A percentile compares a stretch with the other conserved stretches of the same genome.
Conservation (phyloP, 2,113 vertebrate species). For the Aspidoscelis tigris region DNA sequence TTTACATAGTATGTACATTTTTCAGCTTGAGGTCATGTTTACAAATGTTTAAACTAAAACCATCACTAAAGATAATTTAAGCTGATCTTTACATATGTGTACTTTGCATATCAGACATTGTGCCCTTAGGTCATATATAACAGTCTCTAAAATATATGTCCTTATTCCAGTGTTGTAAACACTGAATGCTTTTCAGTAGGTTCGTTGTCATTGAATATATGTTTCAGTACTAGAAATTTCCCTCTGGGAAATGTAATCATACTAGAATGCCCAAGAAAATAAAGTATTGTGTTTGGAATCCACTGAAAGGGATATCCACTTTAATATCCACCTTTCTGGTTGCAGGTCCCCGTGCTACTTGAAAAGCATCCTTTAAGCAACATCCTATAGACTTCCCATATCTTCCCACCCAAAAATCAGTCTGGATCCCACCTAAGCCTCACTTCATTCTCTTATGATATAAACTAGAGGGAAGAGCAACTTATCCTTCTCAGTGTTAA, state of each 20-base stretch:
- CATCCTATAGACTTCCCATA: not conserved
- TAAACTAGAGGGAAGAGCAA: not conserved
- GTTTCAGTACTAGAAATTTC: fast-evolving
- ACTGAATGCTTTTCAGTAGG: not conserved
- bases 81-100: not conserved
- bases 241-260: fast-evolving
- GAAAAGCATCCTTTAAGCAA: not conserved
- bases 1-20: not conserved
- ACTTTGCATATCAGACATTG: not conserved
- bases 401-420: no score
- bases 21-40: not conserved
- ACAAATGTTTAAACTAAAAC: not conserved
- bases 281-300: not conserved
- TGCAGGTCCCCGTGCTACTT: not conserved
- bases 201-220: no score
- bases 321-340: not conserved
- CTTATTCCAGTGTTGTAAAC: not conserved
- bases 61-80: not conserved
- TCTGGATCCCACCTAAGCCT: not conserved
- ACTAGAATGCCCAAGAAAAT: fast-evolving
- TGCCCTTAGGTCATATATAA: not conserved
- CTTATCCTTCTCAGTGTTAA: not conserved
- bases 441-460: not conserved
- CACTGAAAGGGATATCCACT: not conserved
- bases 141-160: not conserved